phyloP scores from a whole-genome alignment of 2,113 vertebrate genomes.

The Capra hircus region DNA sequence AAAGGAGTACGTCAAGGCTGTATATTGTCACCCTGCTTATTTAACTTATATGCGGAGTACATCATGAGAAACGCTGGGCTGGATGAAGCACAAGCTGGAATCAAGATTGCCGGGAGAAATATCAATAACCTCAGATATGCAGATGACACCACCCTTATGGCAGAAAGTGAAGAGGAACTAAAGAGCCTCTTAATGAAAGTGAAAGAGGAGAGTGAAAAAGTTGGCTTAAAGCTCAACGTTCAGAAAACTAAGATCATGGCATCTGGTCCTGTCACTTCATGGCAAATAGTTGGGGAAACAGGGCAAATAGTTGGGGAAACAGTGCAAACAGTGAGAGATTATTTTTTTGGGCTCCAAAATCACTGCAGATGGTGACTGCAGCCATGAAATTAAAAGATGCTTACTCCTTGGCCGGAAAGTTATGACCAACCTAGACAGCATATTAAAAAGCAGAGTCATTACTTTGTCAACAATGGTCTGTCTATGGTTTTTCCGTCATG shows the following conservation, averaged over 20 bases:
- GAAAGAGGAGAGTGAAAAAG: not conserved
- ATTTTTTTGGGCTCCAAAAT: not conserved
- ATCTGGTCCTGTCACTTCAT: not conserved
- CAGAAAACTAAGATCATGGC: not conserved
- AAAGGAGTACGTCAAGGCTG: not conserved
- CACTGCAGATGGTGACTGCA: not conserved
- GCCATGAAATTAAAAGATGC: not conserved
- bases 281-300: not conserved
- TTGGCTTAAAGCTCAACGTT: not conserved
- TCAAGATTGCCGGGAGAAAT: not conserved
- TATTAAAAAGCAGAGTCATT: not conserved
- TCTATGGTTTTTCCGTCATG: not conserved
- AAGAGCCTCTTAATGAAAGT: not conserved
- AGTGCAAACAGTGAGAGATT: not conserved
- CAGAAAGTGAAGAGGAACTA: not conserved
- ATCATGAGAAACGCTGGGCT: not conserved
- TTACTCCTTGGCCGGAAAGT: fast-evolving
- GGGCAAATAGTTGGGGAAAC: not conserved
- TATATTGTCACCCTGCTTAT: not conserved
- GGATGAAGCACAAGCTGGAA: not conserved
- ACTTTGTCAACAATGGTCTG: not conserved
- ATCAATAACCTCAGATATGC: not conserved
- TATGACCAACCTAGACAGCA: not conserved
- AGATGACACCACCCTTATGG: not conserved
- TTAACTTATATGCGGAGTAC: not conserved